Evolutionary conservation across 2,797 vertebrate genomes (phyloP), one percentile per base, ranked within the genome.

Genomic region (Smutsia temminckii): DNA sequence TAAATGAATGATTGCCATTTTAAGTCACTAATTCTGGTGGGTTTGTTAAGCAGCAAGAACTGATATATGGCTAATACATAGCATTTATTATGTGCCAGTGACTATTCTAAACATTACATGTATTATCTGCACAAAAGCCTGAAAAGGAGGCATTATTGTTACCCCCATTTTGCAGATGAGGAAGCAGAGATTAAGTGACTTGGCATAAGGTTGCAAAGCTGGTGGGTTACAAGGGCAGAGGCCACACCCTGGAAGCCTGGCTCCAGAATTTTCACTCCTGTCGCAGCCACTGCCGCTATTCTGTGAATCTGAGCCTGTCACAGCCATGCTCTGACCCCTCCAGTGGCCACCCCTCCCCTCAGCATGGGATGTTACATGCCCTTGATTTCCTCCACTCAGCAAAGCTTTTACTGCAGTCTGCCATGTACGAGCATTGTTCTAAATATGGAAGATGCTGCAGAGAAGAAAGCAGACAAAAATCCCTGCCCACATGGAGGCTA

Each of bases 321-420:
- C 75, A 40, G 25, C 6, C 20, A 18, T 7, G 10, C 46, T 42
- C 57, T n/a, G 81, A 72, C 25, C 16, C 61, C 37, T 25, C 8
- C 5, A 6, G 37, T 1, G 59, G 81, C 64, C 11, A 3, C 16
- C 5, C 0, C 3, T 1, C 12, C 16, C 42, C n/a, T 27, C 21
- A 34, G 25, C 0, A 0, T 6, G 29, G 32, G 6, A 1, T 42
- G 2, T 13, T 10, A 34, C 17, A 21, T 0, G 1, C 29, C 51
- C 61, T 11, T 2, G 29, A 55, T 68, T 53, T 83, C 42, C 4
- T n/a, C 27, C 13, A 11, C 53, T 29, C 34, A 6, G 4, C 42
- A 59, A 32, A 74, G 49, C 42, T 88, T 69, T 16, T 3, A 11
- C 53, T 4, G 53, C 29, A 42, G 53, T 14, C 46, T 29, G 12